Evolutionary conservation across 2,888 invertebrate genomes (phyloP).

Genomic region (Troides oblongomaculatus): DNA sequence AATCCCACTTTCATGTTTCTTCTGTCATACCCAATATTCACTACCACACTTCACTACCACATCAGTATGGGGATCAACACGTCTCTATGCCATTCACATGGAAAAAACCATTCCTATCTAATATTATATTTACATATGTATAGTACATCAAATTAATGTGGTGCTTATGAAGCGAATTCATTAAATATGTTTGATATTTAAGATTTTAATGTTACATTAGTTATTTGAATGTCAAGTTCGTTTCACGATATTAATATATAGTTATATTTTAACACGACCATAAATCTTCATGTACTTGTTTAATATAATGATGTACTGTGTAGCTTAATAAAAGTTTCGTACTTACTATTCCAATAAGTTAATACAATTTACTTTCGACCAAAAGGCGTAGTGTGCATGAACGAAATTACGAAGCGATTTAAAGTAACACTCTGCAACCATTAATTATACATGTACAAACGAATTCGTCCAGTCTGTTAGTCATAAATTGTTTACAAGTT

Average conservation of each 20-base stretch:
- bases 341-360: background rate
- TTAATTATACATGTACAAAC: conserved; percentile 28
- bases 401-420: background rate
- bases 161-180: background rate
- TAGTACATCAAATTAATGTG: background rate
- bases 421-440: background rate
- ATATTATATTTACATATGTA: background rate
- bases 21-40: no score
- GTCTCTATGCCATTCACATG: no score
- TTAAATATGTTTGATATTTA: background rate
- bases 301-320: background rate
- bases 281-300: background rate
- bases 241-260: background rate
- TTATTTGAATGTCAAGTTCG: background rate
- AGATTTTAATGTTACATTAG: no score
- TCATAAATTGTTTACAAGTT: conserved; percentile 39
- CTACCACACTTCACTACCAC: no score
- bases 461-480: conserved; percentile 28
- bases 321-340: background rate
- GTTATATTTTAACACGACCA: background rate
- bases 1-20: no score
- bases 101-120: no score
- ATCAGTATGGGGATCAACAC: no score
- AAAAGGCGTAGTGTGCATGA: background rate
- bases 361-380: background rate